phyloP scores from a whole-genome alignment of 2,113 vertebrate species.

The Phyllostomus discolor region DNA sequence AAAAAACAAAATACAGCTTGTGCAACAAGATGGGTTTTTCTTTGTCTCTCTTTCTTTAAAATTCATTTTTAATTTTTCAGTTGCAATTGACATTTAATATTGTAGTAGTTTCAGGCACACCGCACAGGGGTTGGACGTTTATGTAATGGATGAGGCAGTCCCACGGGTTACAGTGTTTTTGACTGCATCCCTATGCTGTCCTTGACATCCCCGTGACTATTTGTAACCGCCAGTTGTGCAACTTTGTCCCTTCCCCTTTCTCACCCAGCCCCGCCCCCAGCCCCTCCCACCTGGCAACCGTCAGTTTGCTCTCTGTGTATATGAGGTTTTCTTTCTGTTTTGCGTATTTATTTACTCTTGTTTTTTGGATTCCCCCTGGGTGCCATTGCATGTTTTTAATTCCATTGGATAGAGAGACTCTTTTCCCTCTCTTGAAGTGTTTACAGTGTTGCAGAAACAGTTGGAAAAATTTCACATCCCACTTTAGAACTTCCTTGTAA shows the following conservation, averaged over 20 bases:
- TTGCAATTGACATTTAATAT: not conserved
- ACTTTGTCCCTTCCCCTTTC: no score
- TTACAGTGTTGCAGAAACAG: not conserved
- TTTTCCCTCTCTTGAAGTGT: not conserved
- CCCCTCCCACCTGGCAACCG: not conserved
- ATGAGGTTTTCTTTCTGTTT: not conserved
- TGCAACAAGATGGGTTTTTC: not conserved
- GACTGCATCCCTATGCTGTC: not conserved
- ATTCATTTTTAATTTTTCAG: not conserved
- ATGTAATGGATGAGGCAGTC: no score
- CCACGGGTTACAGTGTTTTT: not conserved
- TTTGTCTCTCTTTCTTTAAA: not conserved
- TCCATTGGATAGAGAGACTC: not conserved
- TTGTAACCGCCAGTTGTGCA: not conserved
- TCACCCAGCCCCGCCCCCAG: not conserved
- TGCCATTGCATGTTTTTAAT: not conserved
- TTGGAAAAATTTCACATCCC: not conserved
- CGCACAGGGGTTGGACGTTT: not conserved
- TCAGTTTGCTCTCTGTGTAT: not conserved
- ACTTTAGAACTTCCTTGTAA: not conserved
- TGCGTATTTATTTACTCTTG: not conserved
- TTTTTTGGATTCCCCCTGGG: not conserved
- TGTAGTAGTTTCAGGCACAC: not conserved
- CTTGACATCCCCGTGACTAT: not conserved
- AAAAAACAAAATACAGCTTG: not conserved